phyloP scores from a whole-genome alignment of 2,888 invertebrate genomes.

The Disparrhopalites patrizii region DNA sequence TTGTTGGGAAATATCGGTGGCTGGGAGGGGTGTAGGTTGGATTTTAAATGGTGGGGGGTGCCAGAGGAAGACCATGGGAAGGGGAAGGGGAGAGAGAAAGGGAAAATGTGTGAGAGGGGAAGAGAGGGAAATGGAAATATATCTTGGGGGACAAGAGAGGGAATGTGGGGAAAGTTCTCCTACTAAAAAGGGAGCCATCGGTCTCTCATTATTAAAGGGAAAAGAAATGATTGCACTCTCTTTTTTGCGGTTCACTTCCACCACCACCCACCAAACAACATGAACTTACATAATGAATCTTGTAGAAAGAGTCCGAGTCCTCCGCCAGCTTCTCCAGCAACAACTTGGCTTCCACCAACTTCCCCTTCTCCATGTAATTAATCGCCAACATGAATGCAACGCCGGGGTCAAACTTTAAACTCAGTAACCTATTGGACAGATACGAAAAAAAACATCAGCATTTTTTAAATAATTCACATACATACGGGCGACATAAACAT shows the following conservation, averaged over 20 bases:
- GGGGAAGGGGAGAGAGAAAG: not conserved
- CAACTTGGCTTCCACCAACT: slow-evolving; percentile 35
- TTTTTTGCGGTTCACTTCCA: slow-evolving; percentile 13
- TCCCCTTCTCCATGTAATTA: slow-evolving; percentile 38
- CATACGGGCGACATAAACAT: no score
- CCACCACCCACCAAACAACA: not conserved
- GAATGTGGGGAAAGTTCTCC: not conserved
- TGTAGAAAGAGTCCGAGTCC: slow-evolving; percentile 43
- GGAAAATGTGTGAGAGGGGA: not conserved
- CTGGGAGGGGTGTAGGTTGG: no score
- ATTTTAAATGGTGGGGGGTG: not conserved
- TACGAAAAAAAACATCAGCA: not conserved
- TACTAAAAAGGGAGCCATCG: slow-evolving; percentile 12
- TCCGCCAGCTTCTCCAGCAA: slow-evolving; percentile 37
- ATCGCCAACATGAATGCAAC: slow-evolving; percentile 41
- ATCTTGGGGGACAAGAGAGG: not conserved
- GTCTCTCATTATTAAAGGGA: slow-evolving; percentile 23
- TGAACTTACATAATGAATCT: slow-evolving; percentile 45
- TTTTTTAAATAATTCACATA: no score
- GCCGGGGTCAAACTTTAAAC: slow-evolving; percentile 40
- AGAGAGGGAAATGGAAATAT: not conserved
- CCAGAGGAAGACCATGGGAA: not conserved
- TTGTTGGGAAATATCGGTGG: no score
- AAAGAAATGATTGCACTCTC: slow-evolving; percentile 19
- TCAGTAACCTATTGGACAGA: slow-evolving; percentile 33